Conservation (phyloP, 2,888 invertebrate genomes). For the Drosophila bunnanda region DNA sequence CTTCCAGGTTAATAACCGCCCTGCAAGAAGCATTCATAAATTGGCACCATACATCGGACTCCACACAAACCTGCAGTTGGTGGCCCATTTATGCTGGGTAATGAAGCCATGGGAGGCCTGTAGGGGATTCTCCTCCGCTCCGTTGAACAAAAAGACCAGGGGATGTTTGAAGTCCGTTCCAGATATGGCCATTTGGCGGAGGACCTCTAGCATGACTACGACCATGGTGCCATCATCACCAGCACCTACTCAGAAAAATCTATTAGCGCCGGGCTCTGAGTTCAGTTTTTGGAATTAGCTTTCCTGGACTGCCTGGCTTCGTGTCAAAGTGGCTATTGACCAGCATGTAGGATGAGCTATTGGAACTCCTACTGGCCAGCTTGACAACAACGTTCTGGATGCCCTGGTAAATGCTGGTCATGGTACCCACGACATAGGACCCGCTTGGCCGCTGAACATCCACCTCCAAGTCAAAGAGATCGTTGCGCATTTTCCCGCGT, state of each 20-base stretch:
- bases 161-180: constrained; percentile 85
- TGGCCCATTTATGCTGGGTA: constrained; percentile 92
- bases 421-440: constrained; percentile 64
- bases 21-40: constrained; percentile 59
- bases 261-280: not conserved
- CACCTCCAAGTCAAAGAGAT: constrained; percentile 77
- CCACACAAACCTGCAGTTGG: constrained; percentile 85
- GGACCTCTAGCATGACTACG: constrained; percentile 87
- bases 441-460: constrained; percentile 81
- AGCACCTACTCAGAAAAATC: constrained; percentile 81
- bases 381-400: constrained; percentile 83
- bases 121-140: constrained; percentile 88
- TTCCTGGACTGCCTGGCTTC: constrained; percentile 92
- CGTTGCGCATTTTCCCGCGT: constrained; percentile 63
- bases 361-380: constrained; percentile 70
- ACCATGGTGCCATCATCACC: constrained; percentile 88
- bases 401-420: constrained; percentile 81
- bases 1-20: constrained; percentile 95
- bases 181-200: constrained; percentile 84
- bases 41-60: not conserved
- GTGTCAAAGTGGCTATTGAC: constrained; percentile 98
- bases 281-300: not conserved
- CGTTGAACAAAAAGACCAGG: constrained; percentile 88
- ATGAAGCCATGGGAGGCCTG: constrained; percentile 89
- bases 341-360: constrained; percentile 84